These are phyloP conservation scores for Eupithecia subfuscata DNA, from an alignment of 2,888 invertebrate genomes.

Conservation along the genomic window DNA sequence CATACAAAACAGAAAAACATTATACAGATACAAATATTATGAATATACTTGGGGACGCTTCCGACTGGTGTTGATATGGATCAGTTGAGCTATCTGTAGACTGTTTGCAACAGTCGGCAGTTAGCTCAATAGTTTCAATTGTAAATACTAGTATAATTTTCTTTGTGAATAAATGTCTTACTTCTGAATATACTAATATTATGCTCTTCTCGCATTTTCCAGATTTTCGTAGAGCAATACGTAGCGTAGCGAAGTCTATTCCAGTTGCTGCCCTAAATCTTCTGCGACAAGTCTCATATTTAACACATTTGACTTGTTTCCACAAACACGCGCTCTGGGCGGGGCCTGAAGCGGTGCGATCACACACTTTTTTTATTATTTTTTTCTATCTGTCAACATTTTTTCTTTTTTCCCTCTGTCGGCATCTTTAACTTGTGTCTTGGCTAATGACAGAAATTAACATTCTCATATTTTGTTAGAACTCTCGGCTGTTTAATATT, in stretches of 20 bases:
- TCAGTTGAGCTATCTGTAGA: too few species aligned
- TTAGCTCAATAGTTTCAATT: too few species aligned
- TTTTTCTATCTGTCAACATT: slow-evolving; percentile 48
- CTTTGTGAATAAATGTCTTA: too few species aligned
- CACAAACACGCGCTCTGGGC: slow-evolving; percentile 69
- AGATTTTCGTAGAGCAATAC: background rate
- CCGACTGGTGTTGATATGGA: too few species aligned
- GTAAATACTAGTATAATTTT: too few species aligned
- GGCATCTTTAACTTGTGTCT: slow-evolving; percentile 71
- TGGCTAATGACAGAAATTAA: slow-evolving; percentile 81
- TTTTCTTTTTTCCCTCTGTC: slow-evolving; percentile 67
- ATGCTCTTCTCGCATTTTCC: background rate
- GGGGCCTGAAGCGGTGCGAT: slow-evolving; percentile 71
- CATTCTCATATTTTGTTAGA: slow-evolving; percentile 78
- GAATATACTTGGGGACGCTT: too few species aligned
- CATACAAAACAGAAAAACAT: too few species aligned
- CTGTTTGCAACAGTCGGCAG: too few species aligned
- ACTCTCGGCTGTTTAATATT: slow-evolving; percentile 60
- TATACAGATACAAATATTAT: too few species aligned
- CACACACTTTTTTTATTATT: slow-evolving; percentile 67
- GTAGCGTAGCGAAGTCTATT: slow-evolving; percentile 42
- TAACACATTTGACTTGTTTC: slow-evolving; percentile 80
- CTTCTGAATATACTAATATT: too few species aligned
- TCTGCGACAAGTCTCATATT: slow-evolving; percentile 63
- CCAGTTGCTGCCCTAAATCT: slow-evolving; percentile 47